phyloP scores from a whole-genome alignment of 2,113 vertebrate genomes.

The Aegithalos caudatus region DNA sequence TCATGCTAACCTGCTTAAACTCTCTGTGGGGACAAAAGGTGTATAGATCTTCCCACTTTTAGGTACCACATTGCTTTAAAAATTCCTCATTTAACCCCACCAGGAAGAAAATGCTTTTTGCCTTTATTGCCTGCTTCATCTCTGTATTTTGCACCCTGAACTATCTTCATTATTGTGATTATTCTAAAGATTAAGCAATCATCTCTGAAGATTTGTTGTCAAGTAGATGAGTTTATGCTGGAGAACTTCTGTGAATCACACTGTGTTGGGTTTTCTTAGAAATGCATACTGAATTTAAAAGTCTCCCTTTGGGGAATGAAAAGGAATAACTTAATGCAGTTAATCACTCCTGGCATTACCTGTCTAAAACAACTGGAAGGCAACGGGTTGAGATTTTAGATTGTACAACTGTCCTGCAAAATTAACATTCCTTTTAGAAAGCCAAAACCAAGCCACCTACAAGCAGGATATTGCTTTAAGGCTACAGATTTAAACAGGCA shows the following conservation, averaged over 20 bases:
- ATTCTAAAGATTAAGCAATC: neutral
- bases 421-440: neutral
- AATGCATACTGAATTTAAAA: neutral
- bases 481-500: neutral
- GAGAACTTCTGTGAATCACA: neutral
- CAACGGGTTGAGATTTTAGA: neutral
- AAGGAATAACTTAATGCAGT: neutral
- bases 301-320: neutral
- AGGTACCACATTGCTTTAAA: neutral
- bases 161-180: neutral
- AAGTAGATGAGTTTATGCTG: neutral
- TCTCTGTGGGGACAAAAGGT: neutral
- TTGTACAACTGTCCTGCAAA: neutral
- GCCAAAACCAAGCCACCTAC: neutral
- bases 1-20: neutral
- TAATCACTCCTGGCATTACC: neutral
- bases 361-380: neutral
- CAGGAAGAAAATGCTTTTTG: neutral
- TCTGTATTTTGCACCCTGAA: neutral
- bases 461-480: neutral
- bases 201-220: neutral
- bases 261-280: neutral
- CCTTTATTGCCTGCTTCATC: neutral
- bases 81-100: neutral
- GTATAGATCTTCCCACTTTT: neutral